Percentiles rank a stretch among this genome's conserved stretches.
These are phyloP conservation scores for Sericinus montela DNA, from an alignment of 2,888 invertebrate species.

Conservation along the genomic window DNA sequence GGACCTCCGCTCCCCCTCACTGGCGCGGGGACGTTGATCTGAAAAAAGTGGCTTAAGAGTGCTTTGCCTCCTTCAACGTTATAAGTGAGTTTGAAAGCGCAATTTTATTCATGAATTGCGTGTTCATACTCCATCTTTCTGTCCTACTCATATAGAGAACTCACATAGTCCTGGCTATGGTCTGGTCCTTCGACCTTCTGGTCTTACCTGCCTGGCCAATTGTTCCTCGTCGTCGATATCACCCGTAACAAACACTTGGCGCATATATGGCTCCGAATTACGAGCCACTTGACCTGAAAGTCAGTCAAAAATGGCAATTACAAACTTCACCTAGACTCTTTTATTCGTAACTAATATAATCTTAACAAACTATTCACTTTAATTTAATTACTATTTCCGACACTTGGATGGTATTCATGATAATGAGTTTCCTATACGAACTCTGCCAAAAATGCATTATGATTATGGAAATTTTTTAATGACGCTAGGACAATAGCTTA, in stretches of 20 bases:
- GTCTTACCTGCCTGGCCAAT: conserved; percentile 83
- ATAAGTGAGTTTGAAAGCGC: conserved; percentile 54
- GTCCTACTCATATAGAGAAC: conserved; percentile 11
- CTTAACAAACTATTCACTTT: neutral
- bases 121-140: conserved; percentile 52
- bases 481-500: neutral
- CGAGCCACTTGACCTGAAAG: conserved; percentile 90
- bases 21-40: conserved; percentile 53
- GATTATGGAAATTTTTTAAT: conserved; percentile 1
- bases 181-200: conserved; percentile 18
- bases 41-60: conserved; percentile 64
- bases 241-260: conserved; percentile 93
- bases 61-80: conserved; percentile 43
- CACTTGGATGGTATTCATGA: conserved; percentile 18
- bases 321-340: conserved; percentile 36
- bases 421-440: conserved; percentile 7
- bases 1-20: conserved; percentile 47
- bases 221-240: conserved; percentile 79
- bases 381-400: neutral
- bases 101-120: conserved; percentile 39
- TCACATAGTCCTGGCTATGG: conserved; percentile 7
- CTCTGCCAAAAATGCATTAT: conserved; percentile 27
- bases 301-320: conserved; percentile 63
- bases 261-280: conserved; percentile 96
- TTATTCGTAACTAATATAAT: conserved; percentile 14